Percentiles rank a stretch among this genome's conserved stretches.
Conservation (phyloP, 1,140 invertebrate genomes). For the Proales similis region DNA sequence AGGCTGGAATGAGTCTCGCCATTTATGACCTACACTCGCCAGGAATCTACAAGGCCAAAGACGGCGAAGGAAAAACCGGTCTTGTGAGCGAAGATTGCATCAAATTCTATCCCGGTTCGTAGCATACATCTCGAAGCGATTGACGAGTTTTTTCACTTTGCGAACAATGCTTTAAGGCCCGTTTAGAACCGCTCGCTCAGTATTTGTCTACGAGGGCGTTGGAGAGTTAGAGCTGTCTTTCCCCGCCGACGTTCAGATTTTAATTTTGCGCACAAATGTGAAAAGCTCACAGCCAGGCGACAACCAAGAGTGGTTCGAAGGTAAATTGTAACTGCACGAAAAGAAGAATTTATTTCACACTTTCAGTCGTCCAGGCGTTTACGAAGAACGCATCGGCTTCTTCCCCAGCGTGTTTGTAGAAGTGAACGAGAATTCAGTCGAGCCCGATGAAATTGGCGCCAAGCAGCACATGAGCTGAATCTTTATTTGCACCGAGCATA, state of each 20-base stretch:
- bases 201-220: conserved; percentile 29
- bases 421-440: conserved; percentile 3
- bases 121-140: neutral
- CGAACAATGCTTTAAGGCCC: neutral
- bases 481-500: conserved; percentile 13
- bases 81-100: neutral
- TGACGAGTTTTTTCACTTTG: neutral
- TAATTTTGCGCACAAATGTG: neutral
- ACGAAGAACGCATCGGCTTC: conserved; percentile 27
- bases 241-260: conserved; percentile 16
- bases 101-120: conserved; percentile 6
- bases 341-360: too few relatives aligned
- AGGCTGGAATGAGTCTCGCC: conserved; percentile 1
- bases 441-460: neutral
- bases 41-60: conserved; percentile 18
- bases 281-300: conserved; percentile 20
- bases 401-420: conserved; percentile 30
- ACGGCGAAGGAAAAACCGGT: neutral
- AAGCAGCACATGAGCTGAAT: neutral
- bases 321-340: too few relatives aligned
- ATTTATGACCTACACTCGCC: conserved; percentile 24
- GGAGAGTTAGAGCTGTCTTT: conserved; percentile 22
- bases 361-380: too few relatives aligned
- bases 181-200: conserved; percentile 13
- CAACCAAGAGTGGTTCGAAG: conserved; percentile 35